Percentiles rank a stretch among this genome's conserved stretches.
phyloP scores from a whole-genome alignment of 2,797 vertebrate genomes.

The Cuculus canorus region DNA sequence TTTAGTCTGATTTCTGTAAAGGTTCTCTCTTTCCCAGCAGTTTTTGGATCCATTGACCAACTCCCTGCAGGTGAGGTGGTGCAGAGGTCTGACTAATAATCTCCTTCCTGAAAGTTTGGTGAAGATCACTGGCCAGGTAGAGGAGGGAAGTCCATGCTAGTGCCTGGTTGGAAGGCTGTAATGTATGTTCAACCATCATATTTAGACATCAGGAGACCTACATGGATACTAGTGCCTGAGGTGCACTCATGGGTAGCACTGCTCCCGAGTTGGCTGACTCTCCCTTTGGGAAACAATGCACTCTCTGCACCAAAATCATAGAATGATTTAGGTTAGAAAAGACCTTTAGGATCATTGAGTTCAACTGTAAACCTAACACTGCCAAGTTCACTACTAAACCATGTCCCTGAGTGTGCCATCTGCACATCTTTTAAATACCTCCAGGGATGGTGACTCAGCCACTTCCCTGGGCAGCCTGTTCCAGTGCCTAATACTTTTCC shows the following conservation, averaged over 20 bases:
- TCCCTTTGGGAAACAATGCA: background rate
- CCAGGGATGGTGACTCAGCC: background rate
- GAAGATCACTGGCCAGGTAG: background rate
- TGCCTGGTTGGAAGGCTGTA: background rate
- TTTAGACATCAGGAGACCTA: background rate
- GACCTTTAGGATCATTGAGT: background rate
- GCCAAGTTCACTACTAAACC: background rate
- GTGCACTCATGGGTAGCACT: background rate
- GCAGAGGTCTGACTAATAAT: background rate
- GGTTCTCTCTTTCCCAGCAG: conserved; percentile 6
- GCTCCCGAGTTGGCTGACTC: background rate
- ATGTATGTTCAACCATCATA: background rate
- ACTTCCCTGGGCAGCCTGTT: background rate
- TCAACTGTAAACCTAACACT: background rate
- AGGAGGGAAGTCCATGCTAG: background rate
- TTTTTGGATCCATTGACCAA: background rate
- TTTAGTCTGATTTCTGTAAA: conserved; percentile 17
- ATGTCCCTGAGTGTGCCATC: background rate
- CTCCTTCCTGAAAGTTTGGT: background rate
- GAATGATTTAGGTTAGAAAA: background rate
- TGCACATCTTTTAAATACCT: background rate
- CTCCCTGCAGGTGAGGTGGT: background rate
- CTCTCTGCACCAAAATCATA: background rate
- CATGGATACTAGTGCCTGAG: background rate
- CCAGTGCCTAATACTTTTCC: background rate